Evolutionary conservation across 2,888 invertebrate species (phyloP).

Genomic region (Crepidodera aurea): DNA sequence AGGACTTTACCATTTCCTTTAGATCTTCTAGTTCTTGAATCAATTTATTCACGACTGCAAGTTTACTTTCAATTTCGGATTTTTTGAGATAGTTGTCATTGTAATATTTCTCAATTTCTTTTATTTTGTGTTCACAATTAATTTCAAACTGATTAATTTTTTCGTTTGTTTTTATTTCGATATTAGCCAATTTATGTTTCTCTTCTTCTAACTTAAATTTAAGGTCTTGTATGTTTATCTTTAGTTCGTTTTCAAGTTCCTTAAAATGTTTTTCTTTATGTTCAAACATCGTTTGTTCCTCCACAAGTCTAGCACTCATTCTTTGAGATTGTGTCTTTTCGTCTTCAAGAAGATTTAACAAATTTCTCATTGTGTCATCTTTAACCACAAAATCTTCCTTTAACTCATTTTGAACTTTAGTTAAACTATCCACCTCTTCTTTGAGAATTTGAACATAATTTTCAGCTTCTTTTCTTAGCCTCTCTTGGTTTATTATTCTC

Average conservation of each 20-base stretch:
- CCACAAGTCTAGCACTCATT: conserved; percentile 33
- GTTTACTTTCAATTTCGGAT: conserved; percentile 64
- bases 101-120: conserved; percentile 53
- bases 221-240: conserved; percentile 45
- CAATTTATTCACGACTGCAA: conserved; percentile 62
- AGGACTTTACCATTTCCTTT: conserved; percentile 59
- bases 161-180: conserved; percentile 38
- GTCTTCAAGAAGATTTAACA: conserved; percentile 52
- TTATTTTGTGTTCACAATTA: conserved; percentile 48
- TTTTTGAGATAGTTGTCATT: conserved; percentile 68
- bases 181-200: conserved; percentile 39
- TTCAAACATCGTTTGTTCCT: conserved; percentile 7
- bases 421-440: conserved; percentile 43
- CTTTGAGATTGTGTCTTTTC: conserved; percentile 49
- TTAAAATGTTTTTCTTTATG: conserved; percentile 15
- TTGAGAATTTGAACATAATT: conserved; percentile 51
- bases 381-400: conserved; percentile 49
- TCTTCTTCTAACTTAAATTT: conserved; percentile 44
- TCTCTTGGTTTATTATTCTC: conserved; percentile 44
- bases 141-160: conserved; percentile 49
- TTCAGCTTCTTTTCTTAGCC: conserved; percentile 44
- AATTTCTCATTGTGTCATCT: conserved; percentile 53
- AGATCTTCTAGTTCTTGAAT: conserved; percentile 62
- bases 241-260: conserved; percentile 32
- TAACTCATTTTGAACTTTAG: conserved; percentile 42